A percentile compares a stretch with the other conserved stretches of the same genome.
phyloP scores from a whole-genome alignment of 2,113 vertebrate genomes.

The Archocentrus centrarchus region DNA sequence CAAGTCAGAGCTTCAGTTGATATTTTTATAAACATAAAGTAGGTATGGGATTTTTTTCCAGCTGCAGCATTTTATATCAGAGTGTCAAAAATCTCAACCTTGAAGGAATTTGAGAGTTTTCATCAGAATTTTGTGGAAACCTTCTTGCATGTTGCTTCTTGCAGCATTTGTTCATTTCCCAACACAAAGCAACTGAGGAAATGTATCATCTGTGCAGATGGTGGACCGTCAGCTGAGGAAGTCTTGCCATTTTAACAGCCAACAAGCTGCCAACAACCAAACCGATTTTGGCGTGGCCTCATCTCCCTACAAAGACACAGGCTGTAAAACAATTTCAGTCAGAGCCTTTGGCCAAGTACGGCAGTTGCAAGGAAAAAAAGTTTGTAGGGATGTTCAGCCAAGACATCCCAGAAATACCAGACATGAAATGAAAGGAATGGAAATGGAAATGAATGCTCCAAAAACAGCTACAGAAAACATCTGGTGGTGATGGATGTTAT shows the following conservation, averaged over 20 bases:
- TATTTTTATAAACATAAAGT: background rate
- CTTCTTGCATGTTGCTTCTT: background rate
- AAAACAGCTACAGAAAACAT: background rate
- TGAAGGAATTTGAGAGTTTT: slow-evolving; percentile 1
- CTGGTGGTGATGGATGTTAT: background rate
- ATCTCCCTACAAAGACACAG: background rate
- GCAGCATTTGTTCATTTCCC: background rate
- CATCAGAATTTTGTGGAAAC: background rate
- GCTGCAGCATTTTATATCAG: background rate
- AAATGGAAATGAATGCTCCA: background rate
- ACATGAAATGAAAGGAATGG: background rate
- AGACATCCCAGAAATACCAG: background rate
- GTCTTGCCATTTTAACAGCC: slow-evolving; percentile 3
- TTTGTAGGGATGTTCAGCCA: background rate
- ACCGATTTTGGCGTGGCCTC: background rate
- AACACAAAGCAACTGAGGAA: background rate
- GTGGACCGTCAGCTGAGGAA: background rate
- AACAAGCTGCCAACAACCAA: background rate
- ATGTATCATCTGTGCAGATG: background rate
- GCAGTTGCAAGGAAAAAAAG: background rate
- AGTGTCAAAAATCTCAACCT: background rate
- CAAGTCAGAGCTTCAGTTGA: background rate
- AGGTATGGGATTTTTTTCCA: background rate
- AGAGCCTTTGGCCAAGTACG: background rate
- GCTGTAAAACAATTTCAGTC: background rate